Base-by-base conservation (phyloP, 2,797 vertebrate genomes). In the Fundulus diaphanus region DNA sequence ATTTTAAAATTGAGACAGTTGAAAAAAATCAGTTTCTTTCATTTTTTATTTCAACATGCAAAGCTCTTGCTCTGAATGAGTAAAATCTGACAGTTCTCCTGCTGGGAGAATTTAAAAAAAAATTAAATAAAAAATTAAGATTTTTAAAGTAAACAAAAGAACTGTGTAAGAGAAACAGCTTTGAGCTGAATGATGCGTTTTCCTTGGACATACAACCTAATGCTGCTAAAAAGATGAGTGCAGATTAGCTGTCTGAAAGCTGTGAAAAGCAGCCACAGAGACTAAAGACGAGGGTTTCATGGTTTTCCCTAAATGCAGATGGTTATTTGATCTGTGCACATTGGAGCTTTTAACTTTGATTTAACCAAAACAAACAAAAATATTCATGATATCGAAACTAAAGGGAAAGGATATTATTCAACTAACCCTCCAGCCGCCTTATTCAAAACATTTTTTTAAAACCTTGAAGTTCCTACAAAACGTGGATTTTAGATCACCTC, bases 291-390 rank as follows among this genome's bases (percentile, higher is more conserved):
- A 3, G 3, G 37, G 22, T 16, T 65, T 66, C 22, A 24, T 40
- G 61, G 5, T 24, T 24, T 37, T 37, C 1, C 33, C 22, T 12
- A 37, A 63, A 40, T 24, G 35, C 61, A 40, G 61, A 44, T 8
- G 63, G 37, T 48, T 40, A 76, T 78, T 72, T 48, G 5, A 70
- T 63, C 22, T 31, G 68, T 2, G 24, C n/a, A 72, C 35, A 77
- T 54, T 72, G 69, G 31, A 40, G 48, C 67, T 61, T 20, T 71
- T 67, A 15, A 59, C 29, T 74, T 80, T 72, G 11, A 74, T 49
- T 57, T 72, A 63, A 78, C 35, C 42, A 59, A 7, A 22, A 33
- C 49, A 82, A 74, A 74, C 18, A 68, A 75, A 73, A 81, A 77
- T 59, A 63, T 0, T 68, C 8, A 11, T 40, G 3, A 46, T 49